Evolutionary conservation across 2,888 invertebrate genomes (phyloP), one percentile per base, ranked within the genome.

Genomic region (Machimus atricapillus): DNA sequence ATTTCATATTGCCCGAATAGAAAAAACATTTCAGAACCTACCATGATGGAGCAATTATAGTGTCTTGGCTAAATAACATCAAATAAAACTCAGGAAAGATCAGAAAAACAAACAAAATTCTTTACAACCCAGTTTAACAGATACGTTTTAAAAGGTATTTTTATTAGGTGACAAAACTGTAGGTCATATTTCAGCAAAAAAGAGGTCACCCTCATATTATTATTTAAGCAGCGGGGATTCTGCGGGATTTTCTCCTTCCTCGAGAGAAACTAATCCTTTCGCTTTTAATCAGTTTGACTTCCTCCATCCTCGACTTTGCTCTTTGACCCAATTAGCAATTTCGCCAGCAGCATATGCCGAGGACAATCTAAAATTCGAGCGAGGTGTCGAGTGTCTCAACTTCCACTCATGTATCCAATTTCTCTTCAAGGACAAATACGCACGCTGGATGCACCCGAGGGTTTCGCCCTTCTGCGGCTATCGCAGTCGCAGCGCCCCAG

Each of bases 401-500:
- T 76, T 76, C 16, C 37, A 76, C 37, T 76, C 37, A 8, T 76
- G 76, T 76, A 76, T 76, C 76, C 76, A 76, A 76, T 76, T 76
- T 76, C 76, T 76, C 37, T 16, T 76, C 76, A 76, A 76, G 76
- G 76, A 76, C 76, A 76, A 66, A 23, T 12, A 27, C 66, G 23
- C 66, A 23, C 66, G 14, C 4, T 66, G 66, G 66, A 66, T 4
- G 27, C 19, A 14, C 8, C 66, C 19, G 66, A 2, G 66, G 1
- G 2, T 52, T n/a, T 19, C 27, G 66, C 66, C 66, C 27, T 12
- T 23, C 66, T 66, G 66, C 66, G 23, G 66, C 66, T 27, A 19
- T 27, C 23, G 19, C 8, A 23, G n/a, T 23, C 23, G n/a, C 9
- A 27, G 19, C 66, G 66, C 12, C 12, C 66, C 23, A 66, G 27